Percentiles rank a stretch among this genome's conserved stretches.
These are phyloP conservation scores for Gallinago paraguaiae DNA, from an alignment of 2,113 vertebrate genomes.

Conservation along the genomic window DNA sequence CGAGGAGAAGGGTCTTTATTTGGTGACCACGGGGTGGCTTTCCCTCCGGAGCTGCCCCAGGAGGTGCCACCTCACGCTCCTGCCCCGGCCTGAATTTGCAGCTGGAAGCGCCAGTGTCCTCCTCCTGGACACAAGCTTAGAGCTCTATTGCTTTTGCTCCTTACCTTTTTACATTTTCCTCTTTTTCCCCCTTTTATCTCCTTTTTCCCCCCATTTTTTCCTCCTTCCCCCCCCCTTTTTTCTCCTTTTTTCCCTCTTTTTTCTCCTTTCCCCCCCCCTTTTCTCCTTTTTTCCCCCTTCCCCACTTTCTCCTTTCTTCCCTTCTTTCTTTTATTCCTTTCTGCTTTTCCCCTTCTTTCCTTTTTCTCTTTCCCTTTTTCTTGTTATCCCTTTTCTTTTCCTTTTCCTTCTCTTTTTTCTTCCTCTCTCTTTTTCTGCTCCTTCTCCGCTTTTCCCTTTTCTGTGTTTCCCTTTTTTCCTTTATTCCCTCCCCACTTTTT, in stretches of 20 bases:
- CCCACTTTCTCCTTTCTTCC: too few species aligned
- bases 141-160: neutral
- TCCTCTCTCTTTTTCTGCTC: neutral
- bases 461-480: neutral
- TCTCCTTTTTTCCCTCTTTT: too few species aligned
- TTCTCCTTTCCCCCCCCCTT: too few species aligned
- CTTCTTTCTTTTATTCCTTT: neutral
- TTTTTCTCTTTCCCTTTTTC: too few species aligned
- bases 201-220: too few species aligned
- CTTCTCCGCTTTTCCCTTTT: neutral
- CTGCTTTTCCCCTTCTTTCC: neutral
- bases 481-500: neutral
- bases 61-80: neutral
- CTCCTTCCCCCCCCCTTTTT: too few species aligned
- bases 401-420: too few species aligned
- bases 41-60: neutral
- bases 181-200: too few species aligned
- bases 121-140: neutral
- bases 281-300: too few species aligned
- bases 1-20: neutral
- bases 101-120: neutral
- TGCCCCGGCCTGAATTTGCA: neutral
- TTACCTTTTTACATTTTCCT: neutral
- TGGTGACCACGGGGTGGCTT: rapidly evolving
- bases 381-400: neutral